Conservation (phyloP, 2,888 invertebrate genomes). For the Pseudococcus jackbeardsleyi region DNA sequence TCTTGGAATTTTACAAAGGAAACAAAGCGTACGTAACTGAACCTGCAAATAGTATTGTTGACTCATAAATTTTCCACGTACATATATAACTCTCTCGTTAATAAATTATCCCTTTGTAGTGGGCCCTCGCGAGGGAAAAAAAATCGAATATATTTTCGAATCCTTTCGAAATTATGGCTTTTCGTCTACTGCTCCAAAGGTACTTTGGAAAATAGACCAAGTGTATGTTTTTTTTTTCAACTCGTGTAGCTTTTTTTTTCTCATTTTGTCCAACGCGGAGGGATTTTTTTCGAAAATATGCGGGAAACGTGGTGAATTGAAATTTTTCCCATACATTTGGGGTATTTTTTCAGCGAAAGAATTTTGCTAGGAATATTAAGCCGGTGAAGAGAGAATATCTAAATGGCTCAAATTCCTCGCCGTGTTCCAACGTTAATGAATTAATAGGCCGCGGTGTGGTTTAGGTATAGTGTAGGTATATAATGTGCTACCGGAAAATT, state of each 20-base stretch:
- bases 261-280: background rate
- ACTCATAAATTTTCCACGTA: slow-evolving; percentile 21
- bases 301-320: background rate
- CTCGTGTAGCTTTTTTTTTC: background rate
- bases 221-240: background rate
- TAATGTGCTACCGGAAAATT: slow-evolving; percentile 26
- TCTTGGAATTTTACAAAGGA: slow-evolving; percentile 25
- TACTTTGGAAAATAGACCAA: background rate
- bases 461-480: slow-evolving; percentile 1
- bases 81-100: slow-evolving; percentile 14
- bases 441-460: slow-evolving; percentile 17
- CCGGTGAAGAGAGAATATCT: background rate
- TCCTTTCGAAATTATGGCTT: slow-evolving; percentile 9
- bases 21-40: slow-evolving; percentile 36
- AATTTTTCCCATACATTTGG: background rate
- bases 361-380: background rate
- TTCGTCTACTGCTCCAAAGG: background rate
- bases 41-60: slow-evolving; percentile 31
- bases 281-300: slow-evolving; percentile 15
- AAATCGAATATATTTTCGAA: slow-evolving; percentile 34
- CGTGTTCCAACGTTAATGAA: background rate
- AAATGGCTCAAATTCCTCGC: background rate
- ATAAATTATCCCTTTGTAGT: slow-evolving; percentile 40
- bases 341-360: slow-evolving; percentile 1
- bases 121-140: slow-evolving; percentile 18